phyloP scores from a whole-genome alignment of 2,888 invertebrate species.

The Emmelina monodactyla region DNA sequence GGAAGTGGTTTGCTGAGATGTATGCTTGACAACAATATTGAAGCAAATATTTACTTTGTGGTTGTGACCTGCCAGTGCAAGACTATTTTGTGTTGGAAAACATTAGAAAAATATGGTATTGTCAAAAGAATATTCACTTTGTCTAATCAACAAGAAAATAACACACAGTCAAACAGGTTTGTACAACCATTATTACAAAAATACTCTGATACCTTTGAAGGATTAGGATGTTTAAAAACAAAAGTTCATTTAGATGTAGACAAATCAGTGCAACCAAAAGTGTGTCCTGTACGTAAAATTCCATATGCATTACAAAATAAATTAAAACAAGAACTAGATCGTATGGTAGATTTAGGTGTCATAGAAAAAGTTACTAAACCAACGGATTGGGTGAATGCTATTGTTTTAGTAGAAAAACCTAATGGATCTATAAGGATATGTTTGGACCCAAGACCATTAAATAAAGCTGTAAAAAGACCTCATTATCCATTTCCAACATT shows the following conservation, averaged over 20 bases:
- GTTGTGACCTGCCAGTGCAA: conserved; percentile 4
- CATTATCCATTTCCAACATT: conserved; percentile 15
- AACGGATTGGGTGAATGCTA: conserved; percentile 14
- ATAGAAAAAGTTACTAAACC: conserved; percentile 15
- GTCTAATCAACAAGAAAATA: background rate
- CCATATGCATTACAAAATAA: conserved; percentile 14
- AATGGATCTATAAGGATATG: conserved; percentile 15
- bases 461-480: conserved; percentile 12
- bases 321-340: conserved; percentile 13
- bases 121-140: conserved; percentile 6
- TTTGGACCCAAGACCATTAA: conserved; percentile 14
- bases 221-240: conserved; percentile 11
- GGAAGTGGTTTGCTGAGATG: background rate
- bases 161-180: conserved; percentile 1
- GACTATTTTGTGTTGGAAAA: conserved; percentile 5
- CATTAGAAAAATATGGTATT: conserved; percentile 5
- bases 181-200: conserved; percentile 1
- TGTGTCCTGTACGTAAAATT: conserved; percentile 15
- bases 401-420: conserved; percentile 13
- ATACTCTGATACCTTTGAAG: conserved; percentile 8
- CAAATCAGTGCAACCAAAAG: conserved; percentile 12
- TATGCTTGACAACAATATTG: background rate
- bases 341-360: conserved; percentile 15
- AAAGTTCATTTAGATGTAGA: conserved; percentile 12
- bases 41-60: conserved; percentile 3